Evolutionary conservation across 2,888 invertebrate genomes (phyloP).

Genomic region (Agrochola macilenta): DNA sequence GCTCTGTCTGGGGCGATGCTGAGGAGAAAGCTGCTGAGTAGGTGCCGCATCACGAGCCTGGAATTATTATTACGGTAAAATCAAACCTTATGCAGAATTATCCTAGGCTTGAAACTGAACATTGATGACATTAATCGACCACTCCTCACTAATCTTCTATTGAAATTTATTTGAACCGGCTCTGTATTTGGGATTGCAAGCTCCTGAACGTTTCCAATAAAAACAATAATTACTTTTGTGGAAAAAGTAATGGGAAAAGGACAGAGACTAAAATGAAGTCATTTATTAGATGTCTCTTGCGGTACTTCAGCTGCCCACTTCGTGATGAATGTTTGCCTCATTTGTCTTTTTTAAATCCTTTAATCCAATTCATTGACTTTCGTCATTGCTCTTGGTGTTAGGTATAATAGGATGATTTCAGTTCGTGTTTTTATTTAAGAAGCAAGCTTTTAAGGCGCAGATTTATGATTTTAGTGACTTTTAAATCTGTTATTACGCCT

Average conservation of each 20-base stretch:
- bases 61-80: background rate
- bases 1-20: too few species aligned
- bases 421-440: background rate
- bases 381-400: too few species aligned
- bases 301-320: conserved; percentile 39
- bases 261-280: conserved; percentile 50
- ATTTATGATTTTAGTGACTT: too few species aligned
- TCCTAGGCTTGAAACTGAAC: background rate
- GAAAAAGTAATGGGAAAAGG: background rate
- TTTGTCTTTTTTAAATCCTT: conserved; percentile 37
- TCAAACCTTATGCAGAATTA: background rate
- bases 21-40: too few species aligned
- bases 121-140: background rate
- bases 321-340: conserved; percentile 46
- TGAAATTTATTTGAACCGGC: background rate
- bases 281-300: conserved; percentile 61
- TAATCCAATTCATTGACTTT: too few species aligned
- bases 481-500: too few species aligned
- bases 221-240: conserved; percentile 29
- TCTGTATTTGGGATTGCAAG: background rate
- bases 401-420: background rate
- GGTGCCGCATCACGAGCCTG: background rate
- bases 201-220: conserved; percentile 17
- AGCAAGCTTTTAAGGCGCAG: background rate
- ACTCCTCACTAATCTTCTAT: background rate